phyloP scores from a whole-genome alignment of 1,140 invertebrate genomes.

The Formica exsecta region DNA sequence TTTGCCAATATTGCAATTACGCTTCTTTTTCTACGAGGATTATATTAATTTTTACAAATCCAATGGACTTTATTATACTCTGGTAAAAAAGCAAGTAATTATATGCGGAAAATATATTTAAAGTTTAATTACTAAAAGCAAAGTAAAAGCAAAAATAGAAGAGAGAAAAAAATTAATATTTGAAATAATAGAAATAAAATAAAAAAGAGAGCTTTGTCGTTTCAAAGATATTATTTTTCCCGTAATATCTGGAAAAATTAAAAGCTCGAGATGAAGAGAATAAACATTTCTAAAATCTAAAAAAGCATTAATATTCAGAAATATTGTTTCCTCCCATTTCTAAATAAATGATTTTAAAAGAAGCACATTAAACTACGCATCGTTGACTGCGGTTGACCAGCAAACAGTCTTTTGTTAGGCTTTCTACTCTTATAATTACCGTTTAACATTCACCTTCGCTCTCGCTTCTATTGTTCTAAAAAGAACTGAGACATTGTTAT shows the following conservation, averaged over 20 bases:
- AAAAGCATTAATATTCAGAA: slow-evolving; percentile 6
- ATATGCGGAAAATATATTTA: neutral
- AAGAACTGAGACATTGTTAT: slow-evolving; percentile 7
- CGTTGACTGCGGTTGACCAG: slow-evolving; percentile 33
- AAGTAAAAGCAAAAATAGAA: neutral
- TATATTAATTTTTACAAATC: neutral
- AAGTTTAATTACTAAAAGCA: neutral
- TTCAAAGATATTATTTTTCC: neutral
- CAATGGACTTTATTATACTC: neutral
- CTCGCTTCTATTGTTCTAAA: slow-evolving; percentile 42
- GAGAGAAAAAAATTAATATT: neutral
- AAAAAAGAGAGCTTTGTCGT: neutral
- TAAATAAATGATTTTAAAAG: neutral
- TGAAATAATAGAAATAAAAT: neutral
- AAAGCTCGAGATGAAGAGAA: neutral
- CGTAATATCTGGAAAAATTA: neutral
- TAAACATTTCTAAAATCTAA: neutral
- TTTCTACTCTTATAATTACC: slow-evolving; percentile 33
- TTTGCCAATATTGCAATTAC: slow-evolving; percentile 2
- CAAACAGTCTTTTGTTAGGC: slow-evolving; percentile 35
- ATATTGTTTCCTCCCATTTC: neutral
- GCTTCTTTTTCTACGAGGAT: neutral
- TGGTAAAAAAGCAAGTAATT: neutral
- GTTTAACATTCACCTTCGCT: slow-evolving; percentile 61
- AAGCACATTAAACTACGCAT: slow-evolving; percentile 41